Percentiles rank a stretch among this genome's conserved stretches.
Evolutionary conservation across 2,888 invertebrate genomes (phyloP).

Genomic region (Rhynchonema sp.): DNA sequence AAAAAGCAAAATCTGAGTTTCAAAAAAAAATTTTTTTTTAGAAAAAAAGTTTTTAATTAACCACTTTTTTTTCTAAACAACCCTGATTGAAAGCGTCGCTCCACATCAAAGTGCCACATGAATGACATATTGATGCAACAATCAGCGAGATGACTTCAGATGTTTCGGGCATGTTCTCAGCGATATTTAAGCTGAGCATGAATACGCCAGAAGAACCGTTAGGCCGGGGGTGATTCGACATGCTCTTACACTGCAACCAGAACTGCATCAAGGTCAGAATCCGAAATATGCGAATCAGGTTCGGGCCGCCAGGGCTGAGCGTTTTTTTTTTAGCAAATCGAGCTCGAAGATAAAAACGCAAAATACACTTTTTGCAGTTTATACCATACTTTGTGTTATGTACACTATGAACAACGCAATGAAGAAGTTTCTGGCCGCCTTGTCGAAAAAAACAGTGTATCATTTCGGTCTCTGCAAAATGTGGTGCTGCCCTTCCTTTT

Average conservation of each 20-base stretch:
- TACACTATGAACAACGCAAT: too few species aligned
- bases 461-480: background rate
- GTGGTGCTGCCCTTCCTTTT: background rate
- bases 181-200: conserved; percentile 35
- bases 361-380: background rate
- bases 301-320: too few species aligned
- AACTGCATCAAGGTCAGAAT: conserved; percentile 31
- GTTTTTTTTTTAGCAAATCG: too few species aligned
- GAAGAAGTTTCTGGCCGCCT: too few species aligned
- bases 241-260: conserved; percentile 31
- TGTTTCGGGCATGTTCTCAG: conserved; percentile 35
- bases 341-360: too few species aligned
- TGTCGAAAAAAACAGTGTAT: background rate
- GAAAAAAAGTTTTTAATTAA: too few species aligned
- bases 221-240: conserved; percentile 23
- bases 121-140: too few species aligned
- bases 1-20: too few species aligned
- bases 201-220: conserved; percentile 34
- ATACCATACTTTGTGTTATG: background rate
- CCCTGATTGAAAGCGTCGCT: too few species aligned
- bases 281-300: conserved; percentile 5
- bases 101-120: too few species aligned
- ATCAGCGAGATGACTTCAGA: conserved; percentile 35
- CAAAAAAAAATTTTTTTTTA: too few species aligned
- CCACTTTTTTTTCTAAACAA: too few species aligned